phyloP scores from a whole-genome alignment of 2,888 invertebrate genomes.

The Melanchra persicariae region DNA sequence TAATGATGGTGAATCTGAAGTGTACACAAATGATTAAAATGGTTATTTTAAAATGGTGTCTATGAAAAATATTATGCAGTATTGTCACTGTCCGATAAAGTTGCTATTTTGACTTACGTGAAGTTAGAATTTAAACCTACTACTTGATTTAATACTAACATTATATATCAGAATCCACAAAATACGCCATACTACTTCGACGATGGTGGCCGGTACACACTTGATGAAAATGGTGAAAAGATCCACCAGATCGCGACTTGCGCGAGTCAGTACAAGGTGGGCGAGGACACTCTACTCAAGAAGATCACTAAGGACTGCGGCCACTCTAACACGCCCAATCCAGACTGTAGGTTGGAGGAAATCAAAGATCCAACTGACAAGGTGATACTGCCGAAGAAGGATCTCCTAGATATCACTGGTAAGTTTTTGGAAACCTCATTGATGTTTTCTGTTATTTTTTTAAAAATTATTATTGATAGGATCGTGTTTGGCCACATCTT shows the following conservation, averaged over 20 bases:
- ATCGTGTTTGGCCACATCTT: no score
- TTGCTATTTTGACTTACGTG: no score
- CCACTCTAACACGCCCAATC: conserved; percentile 69
- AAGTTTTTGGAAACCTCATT: conserved; percentile 32
- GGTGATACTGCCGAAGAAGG: conserved; percentile 70
- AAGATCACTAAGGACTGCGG: conserved; percentile 77
- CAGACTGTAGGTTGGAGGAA: conserved; percentile 68
- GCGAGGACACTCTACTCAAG: conserved; percentile 68
- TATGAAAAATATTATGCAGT: no score
- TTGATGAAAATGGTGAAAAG: conserved; percentile 70
- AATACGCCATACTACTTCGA: conserved; percentile 76
- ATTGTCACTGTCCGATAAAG: no score
- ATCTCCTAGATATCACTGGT: conserved; percentile 74
- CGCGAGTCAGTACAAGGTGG: conserved; percentile 76
- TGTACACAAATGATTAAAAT: no score
- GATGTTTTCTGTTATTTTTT: no score
- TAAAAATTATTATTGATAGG: no score
- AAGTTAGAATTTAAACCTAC: no score
- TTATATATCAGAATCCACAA: conserved; percentile 64
- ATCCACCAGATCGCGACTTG: conserved; percentile 79
- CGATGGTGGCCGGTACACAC: conserved; percentile 75
- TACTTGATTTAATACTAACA: no score
- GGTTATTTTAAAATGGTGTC: no score
- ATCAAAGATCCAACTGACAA: conserved; percentile 68
- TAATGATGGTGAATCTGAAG: no score